Evolutionary conservation across 2,888 invertebrate genomes (phyloP).

Genomic region (Trichopria drosophilae): DNA sequence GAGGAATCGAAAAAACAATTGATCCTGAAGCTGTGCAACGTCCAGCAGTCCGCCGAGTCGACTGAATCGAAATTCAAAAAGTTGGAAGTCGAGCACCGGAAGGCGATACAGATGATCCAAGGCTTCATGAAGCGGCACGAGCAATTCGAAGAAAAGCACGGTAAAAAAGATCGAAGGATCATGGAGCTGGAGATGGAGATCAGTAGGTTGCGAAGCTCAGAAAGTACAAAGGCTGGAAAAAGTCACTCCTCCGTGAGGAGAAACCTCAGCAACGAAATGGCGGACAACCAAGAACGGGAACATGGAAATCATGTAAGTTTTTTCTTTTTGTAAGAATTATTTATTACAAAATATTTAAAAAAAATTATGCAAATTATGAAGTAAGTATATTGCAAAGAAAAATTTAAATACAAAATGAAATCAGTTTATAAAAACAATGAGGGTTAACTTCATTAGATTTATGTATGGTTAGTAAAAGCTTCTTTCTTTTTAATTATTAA

Average conservation of each 20-base stretch:
- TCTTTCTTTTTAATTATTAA: no score
- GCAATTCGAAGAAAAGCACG: slow-evolving; percentile 60
- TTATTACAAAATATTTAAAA: no score
- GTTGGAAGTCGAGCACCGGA: slow-evolving; percentile 62
- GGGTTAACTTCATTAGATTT: no score
- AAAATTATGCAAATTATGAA: no score
- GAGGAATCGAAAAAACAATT: slow-evolving; percentile 53
- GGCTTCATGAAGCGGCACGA: slow-evolving; percentile 64
- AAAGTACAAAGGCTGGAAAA: slow-evolving; percentile 27
- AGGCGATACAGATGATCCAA: slow-evolving; percentile 65
- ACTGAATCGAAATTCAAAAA: slow-evolving; percentile 55
- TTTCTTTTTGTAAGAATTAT: no score
- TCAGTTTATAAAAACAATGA: no score
- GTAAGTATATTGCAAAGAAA: no score
- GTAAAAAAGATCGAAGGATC: slow-evolving; percentile 48
- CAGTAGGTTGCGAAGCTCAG: slow-evolving; percentile 33
- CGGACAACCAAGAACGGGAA: slow-evolving; percentile 48
- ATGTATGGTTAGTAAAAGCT: no score
- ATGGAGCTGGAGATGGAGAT: slow-evolving; percentile 46
- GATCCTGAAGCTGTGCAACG: slow-evolving; percentile 46
- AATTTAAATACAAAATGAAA: no score
- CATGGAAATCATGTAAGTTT: no score
- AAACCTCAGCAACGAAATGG: slow-evolving; percentile 41
- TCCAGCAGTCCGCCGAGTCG: slow-evolving; percentile 43
- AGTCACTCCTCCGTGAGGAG: slow-evolving; percentile 35